Percentiles rank a stretch among this genome's conserved stretches.
Evolutionary conservation across 2,888 invertebrate species (phyloP).

Genomic region (Gari tellinella): DNA sequence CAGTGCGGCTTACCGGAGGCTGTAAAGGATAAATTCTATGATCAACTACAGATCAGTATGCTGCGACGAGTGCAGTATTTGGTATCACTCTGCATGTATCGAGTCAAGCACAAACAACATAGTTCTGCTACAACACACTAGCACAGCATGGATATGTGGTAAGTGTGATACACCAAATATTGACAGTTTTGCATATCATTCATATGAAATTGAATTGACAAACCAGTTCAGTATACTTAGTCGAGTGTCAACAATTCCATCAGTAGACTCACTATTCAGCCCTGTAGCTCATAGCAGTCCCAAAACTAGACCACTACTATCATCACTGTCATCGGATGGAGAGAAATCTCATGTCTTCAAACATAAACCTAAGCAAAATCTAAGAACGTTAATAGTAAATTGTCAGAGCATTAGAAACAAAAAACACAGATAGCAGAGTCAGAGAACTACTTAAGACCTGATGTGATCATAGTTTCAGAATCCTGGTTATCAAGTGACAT

Average conservation of each 20-base stretch:
- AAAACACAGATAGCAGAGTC: no score
- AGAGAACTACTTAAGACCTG: no score
- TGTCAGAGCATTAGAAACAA: background rate
- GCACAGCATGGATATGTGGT: conserved; percentile 3
- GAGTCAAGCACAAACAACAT: background rate
- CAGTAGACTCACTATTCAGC: conserved; percentile 4
- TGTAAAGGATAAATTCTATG: no score
- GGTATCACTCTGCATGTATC: conserved; percentile 5
- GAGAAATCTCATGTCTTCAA: background rate
- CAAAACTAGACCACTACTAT: background rate
- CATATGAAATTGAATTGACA: conserved; percentile 4
- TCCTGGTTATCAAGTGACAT: no score
- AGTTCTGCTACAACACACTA: background rate
- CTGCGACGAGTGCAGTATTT: conserved; percentile 1
- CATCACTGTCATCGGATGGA: background rate
- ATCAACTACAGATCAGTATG: conserved; percentile 2
- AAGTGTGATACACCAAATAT: background rate
- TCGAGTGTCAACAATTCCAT: background rate
- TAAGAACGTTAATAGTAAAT: background rate
- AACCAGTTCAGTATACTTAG: background rate
- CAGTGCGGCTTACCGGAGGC: no score
- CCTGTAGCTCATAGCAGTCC: background rate
- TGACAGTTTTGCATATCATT: conserved; percentile 3
- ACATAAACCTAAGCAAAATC: background rate
- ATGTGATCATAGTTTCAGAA: no score